phyloP scores from a whole-genome alignment of 2,797 vertebrate genomes.

The Parauchenoglanis ngamensis region DNA sequence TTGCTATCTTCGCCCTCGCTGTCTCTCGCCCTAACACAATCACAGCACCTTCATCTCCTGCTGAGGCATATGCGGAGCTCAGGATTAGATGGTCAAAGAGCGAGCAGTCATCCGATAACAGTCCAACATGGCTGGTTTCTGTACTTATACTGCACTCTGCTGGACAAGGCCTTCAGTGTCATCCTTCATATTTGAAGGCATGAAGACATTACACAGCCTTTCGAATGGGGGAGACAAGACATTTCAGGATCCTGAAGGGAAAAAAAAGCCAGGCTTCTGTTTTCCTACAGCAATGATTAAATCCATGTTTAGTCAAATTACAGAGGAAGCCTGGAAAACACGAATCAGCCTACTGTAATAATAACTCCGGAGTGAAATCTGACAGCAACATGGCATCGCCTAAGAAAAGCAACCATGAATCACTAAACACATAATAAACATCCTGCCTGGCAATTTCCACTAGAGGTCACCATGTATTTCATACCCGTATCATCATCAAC shows the following conservation, averaged over 20 bases:
- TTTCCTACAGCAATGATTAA: background rate
- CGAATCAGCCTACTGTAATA: background rate
- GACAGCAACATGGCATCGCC: conserved; percentile 13
- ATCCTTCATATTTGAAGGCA: background rate
- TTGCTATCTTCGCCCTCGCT: conserved; percentile 44
- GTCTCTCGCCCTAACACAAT: conserved; percentile 32
- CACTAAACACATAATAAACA: conserved; percentile 5
- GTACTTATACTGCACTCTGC: conserved; percentile 57
- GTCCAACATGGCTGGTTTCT: conserved; percentile 23
- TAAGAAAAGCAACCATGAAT: conserved; percentile 15
- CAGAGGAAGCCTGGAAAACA: conserved; percentile 1
- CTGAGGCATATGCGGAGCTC: conserved; percentile 28
- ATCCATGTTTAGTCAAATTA: conserved; percentile 16
- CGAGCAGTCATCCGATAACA: background rate
- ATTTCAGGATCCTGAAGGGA: background rate
- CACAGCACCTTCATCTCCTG: conserved; percentile 1
- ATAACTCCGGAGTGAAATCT: background rate
- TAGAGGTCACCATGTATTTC: conserved; percentile 38
- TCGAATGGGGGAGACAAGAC: background rate
- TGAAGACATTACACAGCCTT: background rate
- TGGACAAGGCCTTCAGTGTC: conserved; percentile 27
- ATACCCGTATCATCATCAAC: conserved; percentile 1
- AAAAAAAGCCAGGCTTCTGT: background rate
- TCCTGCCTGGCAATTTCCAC: conserved; percentile 20
- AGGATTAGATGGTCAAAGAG: conserved; percentile 4